Percentiles rank a stretch among this genome's conserved stretches.
Conservation (phyloP, 1,140 invertebrate species). For the Gryllus bimaculatus region DNA sequence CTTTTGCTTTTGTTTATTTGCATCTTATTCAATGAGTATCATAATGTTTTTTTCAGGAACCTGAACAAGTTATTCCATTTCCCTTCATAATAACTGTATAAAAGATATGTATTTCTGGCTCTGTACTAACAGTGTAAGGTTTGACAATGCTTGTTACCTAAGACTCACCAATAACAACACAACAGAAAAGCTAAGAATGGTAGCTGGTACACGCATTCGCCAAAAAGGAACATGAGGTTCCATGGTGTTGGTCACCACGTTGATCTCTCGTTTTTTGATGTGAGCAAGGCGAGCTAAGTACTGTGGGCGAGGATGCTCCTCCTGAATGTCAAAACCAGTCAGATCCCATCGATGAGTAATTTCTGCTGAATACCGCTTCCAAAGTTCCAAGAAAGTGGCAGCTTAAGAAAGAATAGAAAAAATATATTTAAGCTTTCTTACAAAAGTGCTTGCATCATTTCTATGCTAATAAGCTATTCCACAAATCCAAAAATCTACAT, state of each 20-base stretch:
- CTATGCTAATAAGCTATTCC: no score
- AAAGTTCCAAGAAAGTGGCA: slow-evolving; percentile 82
- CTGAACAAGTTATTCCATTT: not conserved
- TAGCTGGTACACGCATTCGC: slow-evolving; percentile 72
- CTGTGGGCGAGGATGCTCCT: slow-evolving; percentile 79
- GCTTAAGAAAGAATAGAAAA: slow-evolving; percentile 40
- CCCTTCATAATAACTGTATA: no score
- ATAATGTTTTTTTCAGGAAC: no score
- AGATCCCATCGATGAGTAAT: slow-evolving; percentile 88
- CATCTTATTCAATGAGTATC: no score
- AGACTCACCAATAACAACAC: slow-evolving; percentile 61
- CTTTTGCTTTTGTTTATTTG: no score
- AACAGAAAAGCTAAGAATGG: slow-evolving; percentile 73
- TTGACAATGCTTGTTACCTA: not conserved
- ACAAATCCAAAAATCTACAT: no score
- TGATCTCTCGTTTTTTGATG: slow-evolving; percentile 45
- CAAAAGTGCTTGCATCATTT: no score
- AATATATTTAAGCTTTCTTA: no score
- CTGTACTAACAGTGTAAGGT: not conserved
- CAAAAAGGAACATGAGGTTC: slow-evolving; percentile 84
- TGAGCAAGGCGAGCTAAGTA: slow-evolving; percentile 63
- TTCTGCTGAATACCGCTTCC: slow-evolving; percentile 87
- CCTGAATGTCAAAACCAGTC: slow-evolving; percentile 73
- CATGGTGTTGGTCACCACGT: slow-evolving; percentile 64
- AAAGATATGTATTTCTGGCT: not conserved